Evolutionary conservation across 2,797 vertebrate genomes (phyloP).

Genomic region (Ciconia nigra): DNA sequence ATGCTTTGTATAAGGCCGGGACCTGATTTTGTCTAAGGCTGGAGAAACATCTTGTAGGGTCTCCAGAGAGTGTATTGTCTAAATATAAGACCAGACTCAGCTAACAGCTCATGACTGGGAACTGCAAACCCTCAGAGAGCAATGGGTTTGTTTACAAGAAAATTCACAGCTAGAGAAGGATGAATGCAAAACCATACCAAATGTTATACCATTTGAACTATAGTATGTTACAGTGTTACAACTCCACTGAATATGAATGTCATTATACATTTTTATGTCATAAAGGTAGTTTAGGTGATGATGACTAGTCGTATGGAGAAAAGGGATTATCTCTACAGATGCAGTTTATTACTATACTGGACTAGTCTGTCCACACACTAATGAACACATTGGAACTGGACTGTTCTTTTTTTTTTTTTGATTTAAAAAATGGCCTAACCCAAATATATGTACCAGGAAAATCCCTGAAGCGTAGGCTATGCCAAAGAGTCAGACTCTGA

Average conservation of each 20-base stretch:
- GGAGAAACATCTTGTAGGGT: neutral
- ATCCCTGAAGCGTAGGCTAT: neutral
- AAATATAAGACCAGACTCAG: neutral
- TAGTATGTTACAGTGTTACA: neutral
- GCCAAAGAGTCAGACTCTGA: neutral
- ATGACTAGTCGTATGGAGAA: neutral
- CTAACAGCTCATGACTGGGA: neutral
- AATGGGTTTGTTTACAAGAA: conserved; percentile 13
- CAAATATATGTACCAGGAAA: neutral
- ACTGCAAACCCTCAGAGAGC: conserved; percentile 11
- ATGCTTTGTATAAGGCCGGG: neutral
- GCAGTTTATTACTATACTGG: neutral
- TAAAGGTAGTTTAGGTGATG: neutral
- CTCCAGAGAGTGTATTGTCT: conserved; percentile 8
- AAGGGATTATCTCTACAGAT: neutral
- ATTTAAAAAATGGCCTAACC: neutral
- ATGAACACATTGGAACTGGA: neutral
- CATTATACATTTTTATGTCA: neutral
- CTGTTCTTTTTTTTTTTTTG: neutral
- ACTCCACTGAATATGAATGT: neutral
- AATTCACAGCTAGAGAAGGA: neutral
- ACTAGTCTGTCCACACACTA: neutral
- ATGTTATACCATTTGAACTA: neutral
- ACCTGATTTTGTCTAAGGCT: conserved; percentile 24
- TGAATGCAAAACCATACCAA: neutral